Base-by-base conservation (phyloP, 64 coral and sea anemone species). In the Anthopleura sola region DNA sequence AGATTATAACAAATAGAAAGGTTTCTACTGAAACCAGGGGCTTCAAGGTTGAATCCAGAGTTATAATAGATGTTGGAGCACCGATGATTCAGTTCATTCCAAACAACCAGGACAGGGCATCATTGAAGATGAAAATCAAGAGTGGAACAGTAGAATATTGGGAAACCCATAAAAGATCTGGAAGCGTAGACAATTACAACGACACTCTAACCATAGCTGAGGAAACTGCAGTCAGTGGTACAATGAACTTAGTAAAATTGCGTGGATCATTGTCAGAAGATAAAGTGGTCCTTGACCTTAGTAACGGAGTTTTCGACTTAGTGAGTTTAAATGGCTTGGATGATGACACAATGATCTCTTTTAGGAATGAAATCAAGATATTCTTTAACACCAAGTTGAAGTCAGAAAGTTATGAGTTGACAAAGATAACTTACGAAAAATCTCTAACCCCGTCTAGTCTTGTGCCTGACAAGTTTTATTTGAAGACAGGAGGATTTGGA, bases 51-150 rank as follows among this genome's bases (percentile, higher is more conserved):
- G 85, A 86, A 76, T 26, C 85, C 13, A 86, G 85, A 78, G 37
- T 77, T 21, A 86, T 86, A 21, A 20, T 86, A 23, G n/a, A 77
- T 5, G 85, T 86, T 15, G 85, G 85, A 18, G 47, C 85, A 78
- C 85, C 85, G 14, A 23, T 55, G 6, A 51, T 86, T 37, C 85
- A 86, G 69, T 86, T 86, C 49, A 23, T 78, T 55, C 50, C 29
- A 86, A 51, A 86, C 85, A 86, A 86, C 85, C 85, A 86, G 75
- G 48, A 86, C 85, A 77, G 85, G 31, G 85, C 85, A 56, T 77
- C 85, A 56, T 68, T 86, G 3, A 86, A 21, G 33, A 86, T 86
- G 29, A 37, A 86, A 86, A 86, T 86, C 26, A 77, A 78, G 32
- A 86, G 18, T 20, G 85, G 47, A 36, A 16, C 23, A 21, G 48